These are phyloP conservation scores for Kryphioiulus occultus DNA, from an alignment of 2,888 invertebrate genomes.

Conservation along the genomic window DNA sequence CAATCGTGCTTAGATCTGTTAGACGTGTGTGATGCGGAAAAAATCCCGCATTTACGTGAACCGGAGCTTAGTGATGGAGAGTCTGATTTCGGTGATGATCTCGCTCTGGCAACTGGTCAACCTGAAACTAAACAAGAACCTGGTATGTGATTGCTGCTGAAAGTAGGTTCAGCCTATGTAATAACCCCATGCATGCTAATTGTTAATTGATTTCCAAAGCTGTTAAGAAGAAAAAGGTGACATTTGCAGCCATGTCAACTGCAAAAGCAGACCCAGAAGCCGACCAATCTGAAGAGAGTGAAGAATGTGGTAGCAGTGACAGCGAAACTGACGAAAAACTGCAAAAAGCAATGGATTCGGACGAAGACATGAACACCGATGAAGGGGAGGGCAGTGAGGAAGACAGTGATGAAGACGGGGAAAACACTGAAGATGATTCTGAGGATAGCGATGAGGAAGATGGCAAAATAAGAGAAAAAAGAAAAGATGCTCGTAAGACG, in stretches of 20 bases:
- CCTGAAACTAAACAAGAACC: background rate
- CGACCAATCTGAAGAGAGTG: background rate
- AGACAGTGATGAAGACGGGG: conserved; percentile 63
- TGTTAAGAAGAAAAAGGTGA: conserved; percentile 7
- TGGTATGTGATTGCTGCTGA: background rate
- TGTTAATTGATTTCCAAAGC: background rate
- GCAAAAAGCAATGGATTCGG: background rate
- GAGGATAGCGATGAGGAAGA: conserved; percentile 55
- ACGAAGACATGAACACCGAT: background rate
- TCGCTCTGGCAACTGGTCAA: conserved; percentile 27
- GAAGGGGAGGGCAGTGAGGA: conserved; percentile 58
- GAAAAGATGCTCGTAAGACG: background rate
- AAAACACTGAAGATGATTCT: conserved; percentile 56
- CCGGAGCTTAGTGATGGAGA: conserved; percentile 11
- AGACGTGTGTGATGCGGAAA: conserved; percentile 70
- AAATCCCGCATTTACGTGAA: conserved; percentile 29
- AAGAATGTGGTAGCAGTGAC: background rate
- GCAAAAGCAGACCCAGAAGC: background rate
- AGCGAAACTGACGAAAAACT: background rate
- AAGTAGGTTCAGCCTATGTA: background rate
- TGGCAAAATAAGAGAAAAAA: background rate
- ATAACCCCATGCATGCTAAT: background rate
- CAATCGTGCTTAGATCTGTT: conserved; percentile 64
- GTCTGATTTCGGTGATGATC: conserved; percentile 13
- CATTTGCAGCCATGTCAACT: background rate